Evolutionary conservation across 2,113 vertebrate genomes (phyloP).

Genomic region (Coreoperca whiteheadi): DNA sequence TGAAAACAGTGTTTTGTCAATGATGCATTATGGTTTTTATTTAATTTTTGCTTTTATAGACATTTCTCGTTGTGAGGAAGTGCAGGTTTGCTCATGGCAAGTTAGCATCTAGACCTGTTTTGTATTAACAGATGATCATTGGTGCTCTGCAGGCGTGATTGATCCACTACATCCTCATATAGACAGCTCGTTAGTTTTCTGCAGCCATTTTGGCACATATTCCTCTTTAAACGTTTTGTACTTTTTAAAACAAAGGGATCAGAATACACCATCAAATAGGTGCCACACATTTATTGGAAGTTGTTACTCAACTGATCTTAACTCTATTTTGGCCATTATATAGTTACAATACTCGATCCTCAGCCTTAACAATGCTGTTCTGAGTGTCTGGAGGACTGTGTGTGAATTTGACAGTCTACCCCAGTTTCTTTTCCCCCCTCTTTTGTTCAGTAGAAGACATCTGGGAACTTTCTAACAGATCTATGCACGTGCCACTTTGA

Average conservation of each 20-base stretch:
- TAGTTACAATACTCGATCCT: conserved; percentile 36
- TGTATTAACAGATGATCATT: conserved; percentile 37
- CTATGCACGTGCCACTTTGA: conserved; percentile 74
- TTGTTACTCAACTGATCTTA: conserved; percentile 1
- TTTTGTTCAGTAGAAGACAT: conserved; percentile 12
- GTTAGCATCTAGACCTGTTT: conserved; percentile 13
- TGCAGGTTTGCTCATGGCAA: background rate
- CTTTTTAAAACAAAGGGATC: conserved; percentile 44
- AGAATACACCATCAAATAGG: background rate
- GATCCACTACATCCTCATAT: conserved; percentile 6
- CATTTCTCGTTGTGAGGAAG: background rate
- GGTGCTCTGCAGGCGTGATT: conserved; percentile 37
- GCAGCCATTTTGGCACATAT: conserved; percentile 14
- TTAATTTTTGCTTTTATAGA: conserved; percentile 27
- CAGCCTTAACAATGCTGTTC: conserved; percentile 61
- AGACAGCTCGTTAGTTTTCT: background rate
- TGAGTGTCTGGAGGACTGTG: conserved; percentile 29
- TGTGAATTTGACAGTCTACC: conserved; percentile 3
- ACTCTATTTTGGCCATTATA: background rate
- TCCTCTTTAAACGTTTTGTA: conserved; percentile 36
- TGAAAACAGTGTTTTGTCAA: conserved; percentile 23
- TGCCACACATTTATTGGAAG: conserved; percentile 27
- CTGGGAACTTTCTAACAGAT: conserved; percentile 57
- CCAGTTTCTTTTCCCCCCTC: conserved; percentile 7
- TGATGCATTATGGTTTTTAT: conserved; percentile 42